Evolutionary conservation across 1,140 invertebrate species (phyloP), one percentile per base, ranked within the genome.

Genomic region (Ectropis grisescens): DNA sequence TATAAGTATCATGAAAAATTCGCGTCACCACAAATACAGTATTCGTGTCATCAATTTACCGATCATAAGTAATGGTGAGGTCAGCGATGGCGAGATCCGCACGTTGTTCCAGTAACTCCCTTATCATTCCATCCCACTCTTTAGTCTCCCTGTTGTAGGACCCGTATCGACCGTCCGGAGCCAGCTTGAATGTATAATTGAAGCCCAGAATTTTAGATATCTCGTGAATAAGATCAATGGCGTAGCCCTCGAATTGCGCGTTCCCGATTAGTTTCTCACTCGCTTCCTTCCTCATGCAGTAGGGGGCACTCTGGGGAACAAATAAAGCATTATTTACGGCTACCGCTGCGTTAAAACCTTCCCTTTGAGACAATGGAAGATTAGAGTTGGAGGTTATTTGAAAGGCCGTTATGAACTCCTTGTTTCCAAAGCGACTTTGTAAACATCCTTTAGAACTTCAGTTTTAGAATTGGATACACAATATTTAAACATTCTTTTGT

Each of bases 51-150:
- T n/a, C n/a, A n/a, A n/a, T n/a, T n/a, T 70, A 83, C 82, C 80
- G 85, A 56, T 95, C 93, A 60, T 94, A 95, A 1, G 94, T 98
- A 45, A 98, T 97, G 6, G 96, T 97, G 3, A 98, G 84, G 85
- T 97, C 95, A 1, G 92, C 95, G 34, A 97, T 93, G 1, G 95
- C 95, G 24, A 97, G 70, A 82, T 98, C 96, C 3, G 95, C 95
- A 65, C 91, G 91, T 83, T 96, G 90, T 60, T 95, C 92, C 29
- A 97, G 80, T 1, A 98, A 82, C 69, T 97, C 94, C 45, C 91
- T 89, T 47, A 98, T 95, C 90, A 97, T 96, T 23, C 96, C 96
- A 62, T 96, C 95, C 96, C 96, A 98, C 79, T 93, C 91, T 58
- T 89, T 91, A 11, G 89, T 90, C 56, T 90, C 84, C 40, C 88